These are phyloP conservation scores for Pogonocichla stellata DNA, from an alignment of 2,113 vertebrate genomes.

Conservation along the genomic window DNA sequence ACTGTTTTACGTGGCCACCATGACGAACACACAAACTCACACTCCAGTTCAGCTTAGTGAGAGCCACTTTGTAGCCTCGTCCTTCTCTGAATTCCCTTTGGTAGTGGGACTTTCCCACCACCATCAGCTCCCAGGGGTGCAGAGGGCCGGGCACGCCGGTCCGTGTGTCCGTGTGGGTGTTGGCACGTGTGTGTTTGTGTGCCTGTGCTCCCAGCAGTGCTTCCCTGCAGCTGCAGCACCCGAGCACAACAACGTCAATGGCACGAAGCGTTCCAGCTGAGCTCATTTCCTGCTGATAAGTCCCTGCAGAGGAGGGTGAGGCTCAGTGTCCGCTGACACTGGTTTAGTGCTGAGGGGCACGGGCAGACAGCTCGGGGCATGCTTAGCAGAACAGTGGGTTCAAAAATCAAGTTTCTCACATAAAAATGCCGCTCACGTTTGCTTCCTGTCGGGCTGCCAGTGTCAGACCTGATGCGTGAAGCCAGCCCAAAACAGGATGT, in stretches of 20 bases:
- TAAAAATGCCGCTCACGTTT: background rate
- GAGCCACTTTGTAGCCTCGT: background rate
- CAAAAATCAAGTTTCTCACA: background rate
- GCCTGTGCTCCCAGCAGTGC: background rate
- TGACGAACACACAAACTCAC: rapidly evolving
- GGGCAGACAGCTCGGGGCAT: background rate
- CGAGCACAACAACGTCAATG: constrained; percentile 7
- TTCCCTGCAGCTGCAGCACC: constrained; percentile 64
- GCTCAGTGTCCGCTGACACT: background rate
- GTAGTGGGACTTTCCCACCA: background rate
- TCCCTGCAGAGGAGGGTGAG: constrained; percentile 55
- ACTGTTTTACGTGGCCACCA: background rate
- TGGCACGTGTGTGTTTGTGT: background rate
- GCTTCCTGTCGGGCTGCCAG: constrained; percentile 55
- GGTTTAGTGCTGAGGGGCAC: background rate
- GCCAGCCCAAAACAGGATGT: constrained; percentile 76
- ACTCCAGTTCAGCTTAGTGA: background rate
- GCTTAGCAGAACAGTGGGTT: background rate
- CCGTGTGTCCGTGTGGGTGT: background rate
- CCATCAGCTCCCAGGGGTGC: background rate
- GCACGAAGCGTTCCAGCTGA: constrained; percentile 59
- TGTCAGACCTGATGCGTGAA: background rate
- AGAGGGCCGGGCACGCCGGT: rapidly evolving
- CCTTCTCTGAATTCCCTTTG: background rate
- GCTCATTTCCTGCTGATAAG: constrained; percentile 71